Base-by-base conservation (phyloP, 2,113 vertebrate species). In the Ameiurus melas region DNA sequence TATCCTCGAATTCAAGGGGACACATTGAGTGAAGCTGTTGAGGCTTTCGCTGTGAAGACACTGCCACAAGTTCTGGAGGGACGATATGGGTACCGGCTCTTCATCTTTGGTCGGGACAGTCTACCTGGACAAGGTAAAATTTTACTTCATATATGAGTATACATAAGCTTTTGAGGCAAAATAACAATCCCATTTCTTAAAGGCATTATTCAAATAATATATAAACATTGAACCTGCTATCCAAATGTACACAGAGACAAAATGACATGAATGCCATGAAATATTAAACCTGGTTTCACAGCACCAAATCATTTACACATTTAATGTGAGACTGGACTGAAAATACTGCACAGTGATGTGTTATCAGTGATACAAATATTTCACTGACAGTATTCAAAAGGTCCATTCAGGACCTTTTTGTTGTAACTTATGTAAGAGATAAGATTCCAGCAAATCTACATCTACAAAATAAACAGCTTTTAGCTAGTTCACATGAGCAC, bases 81-180 rank as follows among this genome's bases (percentile, higher is more conserved):
- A n/a, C 92, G 94, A 1, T 98, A 96, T 81, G 97, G 96, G 82
- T 98, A 97, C 90, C 96, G 93, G 78, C 95, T 99, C 12, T 99
- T 98, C 89, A 97, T 99, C 90, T 90, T 96, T 22, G 96, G 96
- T 89, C 96, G 97, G 6, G 97, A 99, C 91, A 95, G 96, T 81
- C 90, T 95, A 89, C 96, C 96, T 0, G 98, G 98, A 70, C 93
- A 97, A 95, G 97, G 98, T 98, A 94, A 89, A 92, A 68, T 33
- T 47, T 47, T 47, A 47, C 43, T 5, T 47, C 43, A 58, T 13
- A 14, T 25, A 53, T 5, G 39, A 53, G 36, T 5, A 55, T 51
- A 51, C 43, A 51, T 70, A 9, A 20, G 5, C 16, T 12, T 71
- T 71, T 71, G 5, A 30, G 1, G 33, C 30, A 19, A 73, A 33